Conservation (phyloP, 2,888 invertebrate species). For the Chydorus sphaericus region DNA sequence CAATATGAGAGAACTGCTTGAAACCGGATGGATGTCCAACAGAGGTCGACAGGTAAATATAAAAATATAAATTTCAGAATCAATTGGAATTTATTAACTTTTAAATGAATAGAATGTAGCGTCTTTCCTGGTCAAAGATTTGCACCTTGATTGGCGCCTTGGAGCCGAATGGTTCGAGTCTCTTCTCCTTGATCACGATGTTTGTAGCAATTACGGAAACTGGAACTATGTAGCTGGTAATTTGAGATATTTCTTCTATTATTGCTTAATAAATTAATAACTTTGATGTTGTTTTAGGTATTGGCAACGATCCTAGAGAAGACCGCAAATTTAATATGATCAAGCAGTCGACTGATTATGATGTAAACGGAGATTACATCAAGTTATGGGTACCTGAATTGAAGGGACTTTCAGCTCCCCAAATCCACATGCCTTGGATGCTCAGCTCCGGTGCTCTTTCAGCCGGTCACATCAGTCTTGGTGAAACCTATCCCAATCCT, state of each 20-base stretch:
- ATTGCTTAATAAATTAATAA: not conserved
- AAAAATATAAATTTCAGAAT: too few species aligned
- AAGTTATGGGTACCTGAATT: slow-evolving; percentile 28
- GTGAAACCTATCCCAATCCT: slow-evolving; percentile 20
- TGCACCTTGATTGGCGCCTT: slow-evolving; percentile 29
- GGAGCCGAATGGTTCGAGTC: slow-evolving; percentile 31
- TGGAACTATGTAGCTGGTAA: slow-evolving; percentile 27
- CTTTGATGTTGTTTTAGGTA: slow-evolving; percentile 23
- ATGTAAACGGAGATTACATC: slow-evolving; percentile 25
- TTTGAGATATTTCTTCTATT: not conserved
- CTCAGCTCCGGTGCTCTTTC: slow-evolving; percentile 16
- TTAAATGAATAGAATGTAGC: too few species aligned
- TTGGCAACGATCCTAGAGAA: slow-evolving; percentile 29
- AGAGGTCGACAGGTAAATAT: slow-evolving; percentile 30
- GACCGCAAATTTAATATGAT: slow-evolving; percentile 22
- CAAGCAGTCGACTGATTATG: slow-evolving; percentile 21
- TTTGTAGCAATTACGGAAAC: slow-evolving; percentile 30
- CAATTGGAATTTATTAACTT: too few species aligned
- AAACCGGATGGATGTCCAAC: slow-evolving; percentile 30
- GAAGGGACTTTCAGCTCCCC: slow-evolving; percentile 15
- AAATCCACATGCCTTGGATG: slow-evolving; percentile 21
- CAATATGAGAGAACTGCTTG: slow-evolving; percentile 29
- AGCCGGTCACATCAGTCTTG: slow-evolving; percentile 16
- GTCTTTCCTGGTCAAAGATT: slow-evolving; percentile 29
- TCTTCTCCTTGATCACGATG: slow-evolving; percentile 28